Percentiles rank a stretch among this genome's conserved stretches.
Conservation (phyloP, 2,797 vertebrate genomes). For the Netta rufina region DNA sequence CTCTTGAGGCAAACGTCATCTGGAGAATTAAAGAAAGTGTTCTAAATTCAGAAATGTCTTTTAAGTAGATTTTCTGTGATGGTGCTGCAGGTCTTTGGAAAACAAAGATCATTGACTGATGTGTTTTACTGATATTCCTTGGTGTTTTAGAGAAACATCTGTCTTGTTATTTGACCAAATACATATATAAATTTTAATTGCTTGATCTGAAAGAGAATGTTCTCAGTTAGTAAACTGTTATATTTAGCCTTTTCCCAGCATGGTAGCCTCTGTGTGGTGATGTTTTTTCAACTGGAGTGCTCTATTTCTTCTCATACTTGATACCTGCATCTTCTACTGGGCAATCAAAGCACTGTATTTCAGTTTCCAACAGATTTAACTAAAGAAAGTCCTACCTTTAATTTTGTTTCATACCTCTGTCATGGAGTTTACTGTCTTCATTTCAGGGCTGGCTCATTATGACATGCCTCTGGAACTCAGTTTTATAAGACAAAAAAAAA, state of each 20-base stretch:
- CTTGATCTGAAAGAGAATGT: constrained; percentile 4
- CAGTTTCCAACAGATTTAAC: background rate
- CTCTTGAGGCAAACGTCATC: constrained; percentile 1
- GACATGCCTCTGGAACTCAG: background rate
- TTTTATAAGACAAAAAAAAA: background rate
- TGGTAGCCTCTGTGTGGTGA: background rate
- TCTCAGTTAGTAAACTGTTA: background rate
- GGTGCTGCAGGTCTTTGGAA: constrained; percentile 17
- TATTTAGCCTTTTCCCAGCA: background rate
- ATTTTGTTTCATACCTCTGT: background rate
- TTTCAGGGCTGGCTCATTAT: background rate
- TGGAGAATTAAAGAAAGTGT: constrained; percentile 16
- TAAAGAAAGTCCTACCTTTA: background rate
- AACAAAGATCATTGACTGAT: background rate
- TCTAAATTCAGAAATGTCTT: constrained; percentile 14
- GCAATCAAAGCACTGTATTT: background rate
- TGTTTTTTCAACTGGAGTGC: background rate
- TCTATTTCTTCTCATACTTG: background rate
- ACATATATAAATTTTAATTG: background rate
- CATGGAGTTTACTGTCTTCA: background rate
- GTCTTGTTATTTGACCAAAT: background rate
- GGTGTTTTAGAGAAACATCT: background rate
- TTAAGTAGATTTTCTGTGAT: constrained; percentile 14
- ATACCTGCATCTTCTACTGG: background rate
- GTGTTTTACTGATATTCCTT: background rate